Evolutionary conservation across 2,888 invertebrate species (phyloP), one percentile per base, ranked within the genome.

Genomic region (Parnassius apollo): DNA sequence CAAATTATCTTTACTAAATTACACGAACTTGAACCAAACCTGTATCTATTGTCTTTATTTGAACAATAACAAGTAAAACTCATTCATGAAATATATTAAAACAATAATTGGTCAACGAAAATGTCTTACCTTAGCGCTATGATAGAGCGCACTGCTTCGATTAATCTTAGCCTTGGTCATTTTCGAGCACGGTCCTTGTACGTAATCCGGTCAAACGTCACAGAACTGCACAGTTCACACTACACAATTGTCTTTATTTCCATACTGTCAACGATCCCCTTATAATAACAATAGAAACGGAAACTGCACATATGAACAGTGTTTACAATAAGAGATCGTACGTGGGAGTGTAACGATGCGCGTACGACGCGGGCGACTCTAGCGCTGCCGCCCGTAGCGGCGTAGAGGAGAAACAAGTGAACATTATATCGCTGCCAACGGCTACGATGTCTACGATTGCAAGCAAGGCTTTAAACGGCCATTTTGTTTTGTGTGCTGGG

Each of bases 121-220:
- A 11, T 44, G 12, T 76, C 90, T 91, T 81, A 96, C 96, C 95
- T 95, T 95, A 61, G 95, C 94, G 77, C 95, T 94, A 86, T 96
- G 95, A 83, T 94, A 95, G 65, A 96, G 92, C 70, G 96, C 95
- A 78, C 92, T 93, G 67, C 91, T 92, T 76, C 91, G 80, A 62
- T 90, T 92, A 72, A 82, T 80, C 80, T 93, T 94, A 65, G 93
- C 92, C 82, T 94, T 94, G 72, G 93, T 93, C 93, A 93, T 93
- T 68, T 70, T 81, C 68, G 62, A 13, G 22, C 48, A 25, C 55
- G 46, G 13, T 22, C 49, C 69, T 69, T 63, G 61, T 61, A 57
- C 59, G 65, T 69, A 81, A 82, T 83, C 86, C 85, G 67, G 71
- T 71, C 68, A 70, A 73, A 61, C 51, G 66, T 79, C 82, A 83